Percentiles rank a stretch among this genome's conserved stretches.
Conservation (phyloP, 2,888 invertebrate genomes). For the Emesis castigata region DNA sequence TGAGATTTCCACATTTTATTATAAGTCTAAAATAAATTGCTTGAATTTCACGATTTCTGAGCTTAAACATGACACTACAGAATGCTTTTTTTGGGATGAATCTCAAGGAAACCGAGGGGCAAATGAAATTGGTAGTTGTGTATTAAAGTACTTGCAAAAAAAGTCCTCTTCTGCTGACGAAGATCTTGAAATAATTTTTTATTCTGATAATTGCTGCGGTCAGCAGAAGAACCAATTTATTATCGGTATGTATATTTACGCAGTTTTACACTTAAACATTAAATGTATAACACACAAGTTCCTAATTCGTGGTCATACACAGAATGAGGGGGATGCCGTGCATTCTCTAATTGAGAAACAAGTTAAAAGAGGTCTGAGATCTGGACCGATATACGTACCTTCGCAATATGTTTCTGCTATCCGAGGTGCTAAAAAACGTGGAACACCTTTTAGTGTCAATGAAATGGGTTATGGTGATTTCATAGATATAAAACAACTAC, state of each 20-base stretch:
- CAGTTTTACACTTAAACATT: conserved; percentile 6
- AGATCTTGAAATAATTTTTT: conserved; percentile 19
- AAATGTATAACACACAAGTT: conserved; percentile 34
- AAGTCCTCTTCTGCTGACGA: neutral
- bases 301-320: conserved; percentile 27
- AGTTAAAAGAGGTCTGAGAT: conserved; percentile 18
- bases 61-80: conserved; percentile 21
- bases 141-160: conserved; percentile 26
- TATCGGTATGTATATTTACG: conserved; percentile 12
- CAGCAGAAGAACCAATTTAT: conserved; percentile 26
- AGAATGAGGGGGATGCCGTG: conserved; percentile 29
- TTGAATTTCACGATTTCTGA: conserved; percentile 38
- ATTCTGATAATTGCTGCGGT: conserved; percentile 24
- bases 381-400: conserved; percentile 25
- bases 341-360: conserved; percentile 30
- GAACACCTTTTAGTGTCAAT: conserved; percentile 26
- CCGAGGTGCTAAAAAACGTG: conserved; percentile 28
- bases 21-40: conserved; percentile 55
- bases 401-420: conserved; percentile 20
- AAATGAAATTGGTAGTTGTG: conserved; percentile 34
- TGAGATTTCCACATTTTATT: conserved; percentile 21
- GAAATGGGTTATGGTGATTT: neutral
- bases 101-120: conserved; percentile 26
- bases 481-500: no score
- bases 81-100: conserved; percentile 59